Evolutionary conservation across 2,797 vertebrate genomes (phyloP).

Genomic region (Oceanodroma leucorhoa): DNA sequence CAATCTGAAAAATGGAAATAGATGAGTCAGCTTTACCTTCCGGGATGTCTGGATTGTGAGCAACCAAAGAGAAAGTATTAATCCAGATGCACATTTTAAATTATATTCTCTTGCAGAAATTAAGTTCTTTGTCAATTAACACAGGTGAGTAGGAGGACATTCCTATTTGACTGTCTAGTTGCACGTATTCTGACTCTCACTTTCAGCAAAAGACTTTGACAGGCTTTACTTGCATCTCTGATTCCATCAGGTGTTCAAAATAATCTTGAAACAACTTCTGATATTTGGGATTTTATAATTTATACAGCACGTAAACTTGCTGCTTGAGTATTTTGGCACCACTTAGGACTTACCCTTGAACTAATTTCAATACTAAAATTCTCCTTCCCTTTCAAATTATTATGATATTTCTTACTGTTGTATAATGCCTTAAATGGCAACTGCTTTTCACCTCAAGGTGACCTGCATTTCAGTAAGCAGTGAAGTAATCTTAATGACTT

Average conservation of each 20-base stretch:
- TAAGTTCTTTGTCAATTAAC: background rate
- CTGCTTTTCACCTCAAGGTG: background rate
- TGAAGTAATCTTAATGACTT: background rate
- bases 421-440: background rate
- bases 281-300: background rate
- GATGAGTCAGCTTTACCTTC: background rate
- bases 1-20: background rate
- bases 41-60: background rate
- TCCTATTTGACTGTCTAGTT: background rate
- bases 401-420: slow-evolving; percentile 10
- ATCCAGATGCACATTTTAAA: background rate
- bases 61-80: background rate
- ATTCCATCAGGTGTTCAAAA: background rate
- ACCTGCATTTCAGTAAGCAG: background rate
- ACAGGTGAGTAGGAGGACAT: background rate
- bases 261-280: background rate
- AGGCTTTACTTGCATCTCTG: background rate
- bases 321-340: background rate
- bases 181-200: background rate
- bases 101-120: background rate
- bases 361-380: background rate
- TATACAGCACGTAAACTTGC: background rate
- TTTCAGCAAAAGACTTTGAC: background rate
- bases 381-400: background rate
- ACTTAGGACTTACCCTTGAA: background rate